phyloP scores from a whole-genome alignment of 2,797 vertebrate species.

The Esox masquinongy region DNA sequence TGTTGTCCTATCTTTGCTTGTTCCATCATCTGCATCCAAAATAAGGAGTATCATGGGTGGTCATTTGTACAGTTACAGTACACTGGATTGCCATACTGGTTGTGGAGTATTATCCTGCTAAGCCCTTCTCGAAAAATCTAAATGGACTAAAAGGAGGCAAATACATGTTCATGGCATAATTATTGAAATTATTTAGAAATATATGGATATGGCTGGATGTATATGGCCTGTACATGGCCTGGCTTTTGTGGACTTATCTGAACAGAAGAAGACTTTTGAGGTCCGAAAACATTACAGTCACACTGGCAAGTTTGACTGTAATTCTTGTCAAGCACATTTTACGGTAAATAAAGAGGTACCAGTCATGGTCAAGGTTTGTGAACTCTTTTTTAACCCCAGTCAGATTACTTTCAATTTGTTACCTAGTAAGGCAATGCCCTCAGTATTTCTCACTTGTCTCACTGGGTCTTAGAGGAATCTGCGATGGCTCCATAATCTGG shows the following conservation, averaged over 20 bases:
- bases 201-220: no score
- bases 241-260: background rate
- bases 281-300: background rate
- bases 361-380: slow-evolving; percentile 38
- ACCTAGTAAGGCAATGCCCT: slow-evolving; percentile 64
- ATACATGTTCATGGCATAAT: no score
- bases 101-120: no score
- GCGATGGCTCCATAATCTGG: slow-evolving; percentile 17
- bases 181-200: no score
- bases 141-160: no score
- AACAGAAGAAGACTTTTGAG: background rate
- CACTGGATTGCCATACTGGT: no score
- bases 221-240: no score
- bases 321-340: background rate
- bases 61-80: no score
- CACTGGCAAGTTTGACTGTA: background rate
- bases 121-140: no score
- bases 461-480: slow-evolving; percentile 53
- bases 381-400: slow-evolving; percentile 33
- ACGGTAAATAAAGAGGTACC: background rate
- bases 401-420: slow-evolving; percentile 28
- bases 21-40: no score
- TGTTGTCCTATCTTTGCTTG: no score
- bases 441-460: slow-evolving; percentile 27
- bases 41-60: no score